Evolutionary conservation across 2,888 invertebrate genomes (phyloP), one percentile per base, ranked within the genome.

Genomic region (Eristalis pertinax): DNA sequence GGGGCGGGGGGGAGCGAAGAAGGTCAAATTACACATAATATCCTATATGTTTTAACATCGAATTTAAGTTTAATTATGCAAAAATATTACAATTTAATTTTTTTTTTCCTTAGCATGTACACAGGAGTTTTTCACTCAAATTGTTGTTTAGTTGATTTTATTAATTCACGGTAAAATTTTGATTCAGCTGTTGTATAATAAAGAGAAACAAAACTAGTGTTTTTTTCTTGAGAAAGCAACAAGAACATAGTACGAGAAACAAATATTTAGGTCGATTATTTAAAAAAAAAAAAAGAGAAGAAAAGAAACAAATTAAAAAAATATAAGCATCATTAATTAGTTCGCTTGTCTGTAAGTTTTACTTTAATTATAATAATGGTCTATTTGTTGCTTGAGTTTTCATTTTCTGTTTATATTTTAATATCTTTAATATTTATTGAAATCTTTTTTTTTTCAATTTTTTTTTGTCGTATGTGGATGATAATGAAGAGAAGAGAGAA

Each of bases 401-500:
- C 63, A 24, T 50, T 70, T 79, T 67, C 72, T 84, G 24, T 60
- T 60, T 81, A 76, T 80, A 81, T 82, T 82, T 70, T 63, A 82
- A 81, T 75, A 63, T 68, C 26, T 60, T 73, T 79, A 77, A 81
- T 85, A 72, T 75, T 83, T 77, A 77, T 73, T 79, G 79, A 80
- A 72, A 73, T 74, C 58, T 62, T 19, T 65, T 67, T 64, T 62
- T 13, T 65, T 67, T 77, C 50, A 8, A 29, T 58, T 58, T 41
- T 69, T 69, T 58, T 84, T 87, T 83, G 87, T 84, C 76, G 87
- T 84, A 87, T 87, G 87, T 87, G 84, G 87, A 87, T 87, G 87
- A 84, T 84, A 80, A 84, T 84, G 87, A 80, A 87, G 87, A 87
- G 87, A 87, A 87, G 87, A 87, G 76, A 87, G 84, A 87, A 80